These are phyloP conservation scores for Corvus hawaiiensis DNA, from an alignment of 2,113 vertebrate species.

Conservation along the genomic window DNA sequence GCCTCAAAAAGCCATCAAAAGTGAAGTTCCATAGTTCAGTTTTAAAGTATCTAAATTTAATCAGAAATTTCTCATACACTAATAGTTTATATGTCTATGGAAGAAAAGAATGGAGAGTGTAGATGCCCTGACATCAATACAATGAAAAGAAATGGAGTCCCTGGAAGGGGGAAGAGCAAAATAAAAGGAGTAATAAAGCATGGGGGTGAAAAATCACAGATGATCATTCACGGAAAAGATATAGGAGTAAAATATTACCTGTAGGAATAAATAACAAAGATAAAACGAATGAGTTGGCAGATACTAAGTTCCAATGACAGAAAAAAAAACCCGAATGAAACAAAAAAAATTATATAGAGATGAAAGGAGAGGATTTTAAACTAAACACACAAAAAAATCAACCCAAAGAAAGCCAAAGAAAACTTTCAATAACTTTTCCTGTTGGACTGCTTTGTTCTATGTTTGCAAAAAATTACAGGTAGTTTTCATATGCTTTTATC, in stretches of 20 bases:
- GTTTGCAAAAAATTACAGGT: neutral
- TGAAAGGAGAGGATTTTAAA: neutral
- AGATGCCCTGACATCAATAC: neutral
- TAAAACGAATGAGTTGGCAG: neutral
- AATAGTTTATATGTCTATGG: neutral
- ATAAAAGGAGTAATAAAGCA: neutral
- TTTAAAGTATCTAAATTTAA: neutral
- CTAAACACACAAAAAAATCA: neutral
- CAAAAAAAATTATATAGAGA: neutral
- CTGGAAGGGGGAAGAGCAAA: neutral
- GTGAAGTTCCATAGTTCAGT: neutral
- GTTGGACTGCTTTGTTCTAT: neutral
- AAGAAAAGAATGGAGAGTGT: neutral
- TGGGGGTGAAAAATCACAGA: neutral
- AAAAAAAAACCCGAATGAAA: neutral
- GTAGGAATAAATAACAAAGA: neutral
- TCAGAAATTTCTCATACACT: neutral
- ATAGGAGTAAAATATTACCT: neutral
- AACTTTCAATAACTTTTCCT: neutral
- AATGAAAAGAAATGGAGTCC: neutral
- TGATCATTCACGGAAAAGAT: neutral
- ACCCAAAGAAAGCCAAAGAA: neutral
- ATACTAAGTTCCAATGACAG: neutral
- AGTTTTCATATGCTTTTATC: neutral
- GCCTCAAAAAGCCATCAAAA: neutral